phyloP scores from a whole-genome alignment of 2,797 vertebrate genomes.

The Brachyrhaphis roseni region DNA sequence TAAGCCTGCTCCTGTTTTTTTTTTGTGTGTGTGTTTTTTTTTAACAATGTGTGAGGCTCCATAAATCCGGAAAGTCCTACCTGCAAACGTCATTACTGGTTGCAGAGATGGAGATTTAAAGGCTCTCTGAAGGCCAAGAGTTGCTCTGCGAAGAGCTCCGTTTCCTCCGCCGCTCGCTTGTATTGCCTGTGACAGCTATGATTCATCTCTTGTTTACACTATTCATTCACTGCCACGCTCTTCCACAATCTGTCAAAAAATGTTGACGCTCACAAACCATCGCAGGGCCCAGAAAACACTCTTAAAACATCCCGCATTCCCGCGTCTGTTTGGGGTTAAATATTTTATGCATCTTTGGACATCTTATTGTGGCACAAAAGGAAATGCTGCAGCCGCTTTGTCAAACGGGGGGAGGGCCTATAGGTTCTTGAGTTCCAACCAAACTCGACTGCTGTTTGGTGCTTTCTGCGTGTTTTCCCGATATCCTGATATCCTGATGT shows the following conservation, averaged over 20 bases:
- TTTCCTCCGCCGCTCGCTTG: conserved; percentile 20
- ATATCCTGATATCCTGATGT: not conserved
- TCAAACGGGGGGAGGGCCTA: not conserved
- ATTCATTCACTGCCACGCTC: conserved; percentile 44
- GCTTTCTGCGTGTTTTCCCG: conserved; percentile 12
- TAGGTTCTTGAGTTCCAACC: not conserved
- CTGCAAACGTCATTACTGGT: conserved; percentile 21
- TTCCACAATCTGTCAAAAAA: conserved; percentile 66
- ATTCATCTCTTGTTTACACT: conserved; percentile 69
- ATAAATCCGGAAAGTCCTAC: conserved; percentile 25
- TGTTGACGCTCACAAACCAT: conserved; percentile 60
- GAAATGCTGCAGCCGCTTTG: conserved; percentile 8
- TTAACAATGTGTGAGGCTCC: not conserved
- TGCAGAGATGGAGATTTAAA: conserved; percentile 27
- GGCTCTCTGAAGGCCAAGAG: conserved; percentile 15
- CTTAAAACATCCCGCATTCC: conserved; percentile 30
- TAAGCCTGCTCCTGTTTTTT: conserved; percentile 9
- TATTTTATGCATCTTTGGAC: conserved; percentile 45
- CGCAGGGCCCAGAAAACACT: conserved; percentile 39
- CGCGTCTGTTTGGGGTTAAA: conserved; percentile 47
- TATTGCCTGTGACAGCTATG: conserved; percentile 53
- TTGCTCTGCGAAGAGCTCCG: conserved; percentile 8
- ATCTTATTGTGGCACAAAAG: conserved; percentile 19
- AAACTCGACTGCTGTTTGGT: conserved; percentile 8
- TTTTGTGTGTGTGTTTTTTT: not conserved